Base-by-base conservation (phyloP, 2,888 invertebrate species). In the Agrochola circellaris region DNA sequence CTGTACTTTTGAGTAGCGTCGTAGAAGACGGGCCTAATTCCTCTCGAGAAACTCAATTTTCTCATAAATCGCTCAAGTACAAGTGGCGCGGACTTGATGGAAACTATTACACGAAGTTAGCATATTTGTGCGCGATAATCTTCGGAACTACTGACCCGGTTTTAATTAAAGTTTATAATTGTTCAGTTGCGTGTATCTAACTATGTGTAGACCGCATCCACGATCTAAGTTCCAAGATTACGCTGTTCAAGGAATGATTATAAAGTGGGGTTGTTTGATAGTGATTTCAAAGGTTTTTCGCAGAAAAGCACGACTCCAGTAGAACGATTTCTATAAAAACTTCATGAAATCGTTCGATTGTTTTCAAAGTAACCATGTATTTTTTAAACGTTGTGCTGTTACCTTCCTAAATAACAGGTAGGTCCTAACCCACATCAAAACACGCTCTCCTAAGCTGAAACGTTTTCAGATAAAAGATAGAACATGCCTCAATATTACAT, bases 91-190 rank as follows among this genome's bases (percentile, higher is more conserved):
- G 60, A 73, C 68, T 75, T 70, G 58, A 73, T 73, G 66, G 38
- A 81, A 87, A 87, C 84, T 86, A 87, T 83, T 83, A 75, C 76
- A 73, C 79, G n/a, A 87, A 87, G 73, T 87, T 81, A 86, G 74
- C 85, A 87, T 85, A 87, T 87, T 85, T 87, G 69, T 69, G 54
- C 65, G 51, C 71, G 66, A 87, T 84, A 86, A 87, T 87, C 87
- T 87, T 79, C 23, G 61, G 7, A 85, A 84, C 77, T 86, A 82
- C 82, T 87, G 84, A 84, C 82, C 87, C 70, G 65, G 69, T 84
- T 87, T 84, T 82, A 87, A 87, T 87, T 82, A 80, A 84, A 82
- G 84, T 87, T 87, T 86, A 56, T 86, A 84, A 85, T 82, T 83
- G 76, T 83, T 83, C 34, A 77, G 68, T 66, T 75, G 61, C 68